phyloP scores from a whole-genome alignment of 2,888 invertebrate genomes.

The Esperia sulphurella region DNA sequence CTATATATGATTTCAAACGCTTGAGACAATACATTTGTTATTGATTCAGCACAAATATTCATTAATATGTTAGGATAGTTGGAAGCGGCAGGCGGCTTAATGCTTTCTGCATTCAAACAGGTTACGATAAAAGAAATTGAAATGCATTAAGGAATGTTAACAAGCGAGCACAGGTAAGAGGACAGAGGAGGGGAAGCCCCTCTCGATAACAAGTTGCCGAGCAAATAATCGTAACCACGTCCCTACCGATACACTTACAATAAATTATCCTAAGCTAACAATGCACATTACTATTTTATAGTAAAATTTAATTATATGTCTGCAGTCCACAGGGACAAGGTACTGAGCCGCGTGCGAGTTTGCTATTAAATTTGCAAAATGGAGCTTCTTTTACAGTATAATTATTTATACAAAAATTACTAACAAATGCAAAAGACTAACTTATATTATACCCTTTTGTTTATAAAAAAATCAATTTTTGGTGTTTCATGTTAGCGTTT shows the following conservation, averaged over 20 bases:
- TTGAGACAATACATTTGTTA: slow-evolving; percentile 10
- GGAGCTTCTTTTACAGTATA: slow-evolving; percentile 40
- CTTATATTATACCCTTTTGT: slow-evolving; percentile 47
- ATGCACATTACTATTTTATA: slow-evolving; percentile 64
- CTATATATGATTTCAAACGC: slow-evolving; percentile 12
- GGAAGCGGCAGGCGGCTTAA: slow-evolving; percentile 16
- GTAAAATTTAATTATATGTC: slow-evolving; percentile 56
- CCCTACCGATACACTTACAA: slow-evolving; percentile 70
- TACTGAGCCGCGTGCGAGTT: slow-evolving; percentile 71
- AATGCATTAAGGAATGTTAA: slow-evolving; percentile 66
- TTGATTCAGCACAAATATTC: slow-evolving; percentile 12
- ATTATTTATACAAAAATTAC: slow-evolving; percentile 41
- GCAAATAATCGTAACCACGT: slow-evolving; percentile 55
- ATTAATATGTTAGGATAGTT: slow-evolving; percentile 16
- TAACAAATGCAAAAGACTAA: slow-evolving; percentile 49
- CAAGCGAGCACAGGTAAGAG: slow-evolving; percentile 64
- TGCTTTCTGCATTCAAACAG: slow-evolving; percentile 17
- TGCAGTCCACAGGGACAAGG: slow-evolving; percentile 61
- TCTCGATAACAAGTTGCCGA: slow-evolving; percentile 46
- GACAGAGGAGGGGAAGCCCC: slow-evolving; percentile 49
- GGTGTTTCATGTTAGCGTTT: slow-evolving; percentile 51
- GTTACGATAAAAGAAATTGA: slow-evolving; percentile 40
- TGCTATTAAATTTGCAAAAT: slow-evolving; percentile 29
- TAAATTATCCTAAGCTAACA: slow-evolving; percentile 74
- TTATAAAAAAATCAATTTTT: slow-evolving; percentile 60